Evolutionary conservation across 1,140 invertebrate species (phyloP).

Genomic region (Drosophila chauvacae): DNA sequence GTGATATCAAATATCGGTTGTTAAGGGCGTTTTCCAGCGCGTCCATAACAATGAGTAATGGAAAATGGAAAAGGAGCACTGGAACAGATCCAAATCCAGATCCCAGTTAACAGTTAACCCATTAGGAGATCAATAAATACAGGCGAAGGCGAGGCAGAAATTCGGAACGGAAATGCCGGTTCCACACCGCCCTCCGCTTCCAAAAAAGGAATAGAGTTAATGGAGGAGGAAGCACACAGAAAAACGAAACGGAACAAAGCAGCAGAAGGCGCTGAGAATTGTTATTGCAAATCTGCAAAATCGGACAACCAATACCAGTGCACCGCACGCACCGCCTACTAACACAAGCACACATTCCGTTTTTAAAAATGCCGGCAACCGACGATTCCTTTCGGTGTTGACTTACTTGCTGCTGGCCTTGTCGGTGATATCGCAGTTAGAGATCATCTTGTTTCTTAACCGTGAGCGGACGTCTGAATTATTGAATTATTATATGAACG

Average conservation of each 20-base stretch:
- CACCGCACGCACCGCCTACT: neutral
- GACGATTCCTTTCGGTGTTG: conserved; percentile 9
- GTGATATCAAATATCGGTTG: conserved; percentile 64
- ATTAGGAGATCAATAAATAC: conserved; percentile 30
- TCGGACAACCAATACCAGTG: conserved; percentile 15
- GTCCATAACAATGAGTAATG: conserved; percentile 49
- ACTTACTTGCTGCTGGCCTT: conserved; percentile 82
- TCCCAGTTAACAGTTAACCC: conserved; percentile 10
- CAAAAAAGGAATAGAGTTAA: conserved; percentile 13
- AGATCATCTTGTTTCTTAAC: conserved; percentile 63
- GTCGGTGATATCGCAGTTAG: conserved; percentile 71
- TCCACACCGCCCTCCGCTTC: neutral
- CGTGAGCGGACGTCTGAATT: conserved; percentile 2
- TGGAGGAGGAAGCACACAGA: conserved; percentile 5
- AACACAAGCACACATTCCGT: conserved; percentile 24
- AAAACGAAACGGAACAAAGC: conserved; percentile 9
- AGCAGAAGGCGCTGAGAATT: conserved; percentile 10
- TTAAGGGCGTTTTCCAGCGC: conserved; percentile 70
- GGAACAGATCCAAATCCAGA: conserved; percentile 18
- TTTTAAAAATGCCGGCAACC: conserved; percentile 46
- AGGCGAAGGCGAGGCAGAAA: conserved; percentile 11
- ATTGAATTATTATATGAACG: neutral
- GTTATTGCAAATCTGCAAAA: conserved; percentile 53
- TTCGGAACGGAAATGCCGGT: conserved; percentile 45
- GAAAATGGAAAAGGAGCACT: conserved; percentile 37